Base-by-base conservation (phyloP, 2,797 vertebrate species). In the Arvicola amphibius region DNA sequence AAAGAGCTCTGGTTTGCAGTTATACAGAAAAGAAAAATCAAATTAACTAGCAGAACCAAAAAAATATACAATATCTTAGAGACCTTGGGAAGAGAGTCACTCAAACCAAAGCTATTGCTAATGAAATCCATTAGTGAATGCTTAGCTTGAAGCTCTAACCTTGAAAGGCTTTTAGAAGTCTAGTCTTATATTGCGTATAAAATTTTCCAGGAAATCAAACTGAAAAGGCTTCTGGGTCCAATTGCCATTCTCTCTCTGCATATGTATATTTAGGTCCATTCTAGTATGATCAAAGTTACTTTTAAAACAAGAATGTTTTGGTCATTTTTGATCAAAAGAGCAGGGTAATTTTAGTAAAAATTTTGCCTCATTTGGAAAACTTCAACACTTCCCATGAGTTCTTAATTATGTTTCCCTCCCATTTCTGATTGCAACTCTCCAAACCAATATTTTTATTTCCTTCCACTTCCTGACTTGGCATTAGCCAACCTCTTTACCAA, bases 191-290 rank as follows among this genome's bases (percentile, higher is more conserved):
- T 32, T 61, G 32, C 67, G 67, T 59, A 2, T 25, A 89, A 56
- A 81, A 94, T 85, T 34, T 67, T 94, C 34, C 6, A n/a, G 61
- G 73, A 89, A 92, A 34, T 10, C 16, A 92, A 94, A 85, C 43
- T 78, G 67, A 53, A 91, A 79, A 2, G 43, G 5, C 2, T 37
- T 51, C 19, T 25, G 2, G 21, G 34, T 40, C 53, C 67, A 21
- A 53, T 67, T 48, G 46, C 29, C 46, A 73, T 81, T 81, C 34
- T 92, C 56, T n/a, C 76, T 91, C 48, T 77, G 56, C 19, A 77
- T 46, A 46, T 53, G 80, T 3, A 19, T 29, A 56, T 34, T 65
- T n/a, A 56, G 29, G 12, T 74, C 8, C 85, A 89, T 79, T 78
- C 61, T 77, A 46, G 37, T 88, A 40, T 85, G 46, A 59, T n/a